Conservation (phyloP, 1,140 invertebrate species). For the Drosophila pruinosa region DNA sequence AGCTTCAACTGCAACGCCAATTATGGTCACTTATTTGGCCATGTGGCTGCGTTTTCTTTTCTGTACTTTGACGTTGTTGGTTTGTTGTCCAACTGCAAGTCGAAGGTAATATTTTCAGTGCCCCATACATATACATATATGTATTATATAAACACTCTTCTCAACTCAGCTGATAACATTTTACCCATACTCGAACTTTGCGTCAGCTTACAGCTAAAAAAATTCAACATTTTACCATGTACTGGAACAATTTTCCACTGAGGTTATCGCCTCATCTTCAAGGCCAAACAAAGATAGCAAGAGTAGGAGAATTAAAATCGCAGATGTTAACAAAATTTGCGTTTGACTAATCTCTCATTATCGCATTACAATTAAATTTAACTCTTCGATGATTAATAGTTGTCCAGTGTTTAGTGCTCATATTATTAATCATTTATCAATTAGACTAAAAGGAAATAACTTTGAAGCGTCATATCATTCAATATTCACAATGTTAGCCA, state of each 20-base stretch:
- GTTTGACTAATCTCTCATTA: neutral
- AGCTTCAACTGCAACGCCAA: constrained; percentile 53
- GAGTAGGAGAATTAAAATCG: neutral
- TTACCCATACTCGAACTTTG: neutral
- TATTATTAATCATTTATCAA: neutral
- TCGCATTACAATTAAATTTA: neutral
- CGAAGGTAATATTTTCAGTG: constrained; percentile 63
- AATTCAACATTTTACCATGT: neutral
- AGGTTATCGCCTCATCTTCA: neutral
- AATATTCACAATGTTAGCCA: neutral
- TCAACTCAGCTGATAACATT: neutral
- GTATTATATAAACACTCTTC: neutral
- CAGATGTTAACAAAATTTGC: neutral
- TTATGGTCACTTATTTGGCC: constrained; percentile 70
- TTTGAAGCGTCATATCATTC: neutral
- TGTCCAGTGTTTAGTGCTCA: neutral
- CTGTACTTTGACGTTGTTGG: constrained; percentile 28
- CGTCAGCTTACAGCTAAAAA: no score
- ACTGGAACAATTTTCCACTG: no score
- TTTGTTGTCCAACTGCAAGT: constrained; percentile 11
- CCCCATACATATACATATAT: constrained; percentile 15
- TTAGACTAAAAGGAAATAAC: neutral
- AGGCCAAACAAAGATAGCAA: neutral
- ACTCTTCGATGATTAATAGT: neutral
- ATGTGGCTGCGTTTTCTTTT: constrained; percentile 61